These are phyloP conservation scores for Patiria miniata DNA, from an alignment of 35 echinoderm and acorn worm species.

Conservation along the genomic window DNA sequence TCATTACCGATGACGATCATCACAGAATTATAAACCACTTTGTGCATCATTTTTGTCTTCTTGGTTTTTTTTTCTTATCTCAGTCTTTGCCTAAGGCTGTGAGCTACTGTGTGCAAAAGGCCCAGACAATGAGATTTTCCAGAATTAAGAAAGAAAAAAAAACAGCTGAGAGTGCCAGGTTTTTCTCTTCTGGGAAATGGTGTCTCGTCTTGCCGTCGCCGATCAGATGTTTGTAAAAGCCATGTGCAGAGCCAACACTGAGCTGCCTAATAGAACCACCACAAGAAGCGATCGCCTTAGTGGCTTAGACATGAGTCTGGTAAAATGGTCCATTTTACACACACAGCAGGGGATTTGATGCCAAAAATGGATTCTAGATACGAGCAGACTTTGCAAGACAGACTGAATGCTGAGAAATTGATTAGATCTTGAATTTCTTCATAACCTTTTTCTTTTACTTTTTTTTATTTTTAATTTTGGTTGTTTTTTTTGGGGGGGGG, in stretches of 20 bases:
- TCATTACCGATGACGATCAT: not conserved
- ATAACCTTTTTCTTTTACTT: no score
- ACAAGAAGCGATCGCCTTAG: no score
- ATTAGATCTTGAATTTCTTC: no score
- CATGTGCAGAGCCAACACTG: not conserved
- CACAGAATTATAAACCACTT: constrained; percentile 19
- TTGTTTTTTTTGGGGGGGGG: no score
- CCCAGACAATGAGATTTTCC: constrained; percentile 19
- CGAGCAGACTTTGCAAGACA: no score
- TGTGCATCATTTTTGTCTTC: not conserved
- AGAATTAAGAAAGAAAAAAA: not conserved
- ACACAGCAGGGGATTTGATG: no score
- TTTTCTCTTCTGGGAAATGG: constrained; percentile 6
- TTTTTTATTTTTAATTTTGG: no score
- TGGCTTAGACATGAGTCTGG: no score
- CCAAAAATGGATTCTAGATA: no score
- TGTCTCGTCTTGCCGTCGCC: constrained; percentile 4
- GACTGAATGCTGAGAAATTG: no score
- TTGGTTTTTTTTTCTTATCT: not conserved
- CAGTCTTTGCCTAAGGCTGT: not conserved
- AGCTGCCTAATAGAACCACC: no score
- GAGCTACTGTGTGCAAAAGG: not conserved
- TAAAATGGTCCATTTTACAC: no score
- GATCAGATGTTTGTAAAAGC: constrained; percentile 2
- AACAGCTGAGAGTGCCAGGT: not conserved